These are phyloP conservation scores for Heliconius nattereri DNA, from an alignment of 1,140 invertebrate species.

Conservation along the genomic window DNA sequence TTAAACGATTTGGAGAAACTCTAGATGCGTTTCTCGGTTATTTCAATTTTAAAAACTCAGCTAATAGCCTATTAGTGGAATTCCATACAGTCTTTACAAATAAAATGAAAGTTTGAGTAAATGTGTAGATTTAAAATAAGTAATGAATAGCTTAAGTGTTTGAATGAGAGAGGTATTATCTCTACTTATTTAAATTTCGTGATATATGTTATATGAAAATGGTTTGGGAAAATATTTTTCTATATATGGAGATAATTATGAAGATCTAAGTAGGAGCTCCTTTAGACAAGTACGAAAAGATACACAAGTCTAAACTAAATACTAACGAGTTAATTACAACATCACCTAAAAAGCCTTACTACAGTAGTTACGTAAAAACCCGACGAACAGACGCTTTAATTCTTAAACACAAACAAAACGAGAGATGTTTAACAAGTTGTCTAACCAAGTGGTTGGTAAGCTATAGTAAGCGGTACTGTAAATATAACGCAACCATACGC, in stretches of 20 bases:
- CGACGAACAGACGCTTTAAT: constrained; percentile 4
- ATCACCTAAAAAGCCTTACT: not conserved
- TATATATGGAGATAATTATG: not conserved
- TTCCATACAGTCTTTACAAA: constrained; percentile 5
- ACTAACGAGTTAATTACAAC: not conserved
- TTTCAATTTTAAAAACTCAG: constrained; percentile 5
- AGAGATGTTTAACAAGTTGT: constrained; percentile 27
- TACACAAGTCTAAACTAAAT: not conserved
- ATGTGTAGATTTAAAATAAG: not conserved
- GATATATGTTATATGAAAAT: not conserved
- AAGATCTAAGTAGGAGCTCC: not conserved
- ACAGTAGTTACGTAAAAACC: constrained; percentile 8
- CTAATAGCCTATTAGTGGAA: constrained; percentile 6
- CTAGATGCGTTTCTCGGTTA: constrained; percentile 7
- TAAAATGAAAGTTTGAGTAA: not conserved
- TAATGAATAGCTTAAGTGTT: not conserved
- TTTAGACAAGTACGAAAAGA: not conserved
- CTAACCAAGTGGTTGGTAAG: constrained; percentile 22
- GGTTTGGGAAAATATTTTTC: not conserved
- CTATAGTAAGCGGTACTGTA: constrained; percentile 23
- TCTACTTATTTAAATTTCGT: no score
- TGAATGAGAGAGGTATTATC: not conserved
- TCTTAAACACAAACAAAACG: constrained; percentile 18
- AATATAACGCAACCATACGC: constrained; percentile 17
- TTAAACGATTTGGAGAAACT: constrained; percentile 10